Percentiles rank a stretch among this genome's conserved stretches.
These are phyloP conservation scores for Gyps fulvus DNA, from an alignment of 2,113 vertebrate genomes.

Conservation along the genomic window DNA sequence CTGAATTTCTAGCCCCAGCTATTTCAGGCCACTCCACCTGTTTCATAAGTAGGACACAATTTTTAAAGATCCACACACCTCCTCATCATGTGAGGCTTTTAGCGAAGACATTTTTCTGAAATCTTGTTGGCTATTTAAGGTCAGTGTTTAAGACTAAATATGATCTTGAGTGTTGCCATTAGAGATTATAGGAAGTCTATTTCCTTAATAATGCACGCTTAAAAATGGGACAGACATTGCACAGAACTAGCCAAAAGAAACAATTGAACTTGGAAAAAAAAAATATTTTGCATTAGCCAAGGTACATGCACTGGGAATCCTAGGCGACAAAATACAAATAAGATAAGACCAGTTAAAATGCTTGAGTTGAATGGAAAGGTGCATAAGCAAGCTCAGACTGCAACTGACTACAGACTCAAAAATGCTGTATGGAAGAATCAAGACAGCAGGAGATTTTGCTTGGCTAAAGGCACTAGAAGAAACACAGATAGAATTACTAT, in stretches of 20 bases:
- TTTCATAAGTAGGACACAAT: not conserved
- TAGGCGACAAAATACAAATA: not conserved
- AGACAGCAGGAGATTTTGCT: not conserved
- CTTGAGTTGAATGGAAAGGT: not conserved
- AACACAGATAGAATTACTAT: not conserved
- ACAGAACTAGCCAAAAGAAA: not conserved
- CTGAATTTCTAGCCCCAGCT: not conserved
- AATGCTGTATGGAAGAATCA: not conserved
- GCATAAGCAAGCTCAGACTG: not conserved
- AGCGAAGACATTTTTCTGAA: not conserved
- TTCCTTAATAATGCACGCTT: not conserved
- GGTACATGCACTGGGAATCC: not conserved
- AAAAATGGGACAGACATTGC: not conserved
- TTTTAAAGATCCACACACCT: not conserved
- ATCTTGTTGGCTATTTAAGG: not conserved
- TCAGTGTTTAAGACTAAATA: not conserved
- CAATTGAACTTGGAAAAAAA: not conserved
- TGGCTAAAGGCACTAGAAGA: not conserved
- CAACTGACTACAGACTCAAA: not conserved
- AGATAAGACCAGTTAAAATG: not conserved
- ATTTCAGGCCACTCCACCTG: not conserved
- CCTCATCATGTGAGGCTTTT: not conserved
- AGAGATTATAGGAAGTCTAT: not conserved
- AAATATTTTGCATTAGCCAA: not conserved
- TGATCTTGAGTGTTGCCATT: rapidly evolving